Evolutionary conservation across 2,113 vertebrate genomes (phyloP).

Genomic region (Plectropomus leopardus): DNA sequence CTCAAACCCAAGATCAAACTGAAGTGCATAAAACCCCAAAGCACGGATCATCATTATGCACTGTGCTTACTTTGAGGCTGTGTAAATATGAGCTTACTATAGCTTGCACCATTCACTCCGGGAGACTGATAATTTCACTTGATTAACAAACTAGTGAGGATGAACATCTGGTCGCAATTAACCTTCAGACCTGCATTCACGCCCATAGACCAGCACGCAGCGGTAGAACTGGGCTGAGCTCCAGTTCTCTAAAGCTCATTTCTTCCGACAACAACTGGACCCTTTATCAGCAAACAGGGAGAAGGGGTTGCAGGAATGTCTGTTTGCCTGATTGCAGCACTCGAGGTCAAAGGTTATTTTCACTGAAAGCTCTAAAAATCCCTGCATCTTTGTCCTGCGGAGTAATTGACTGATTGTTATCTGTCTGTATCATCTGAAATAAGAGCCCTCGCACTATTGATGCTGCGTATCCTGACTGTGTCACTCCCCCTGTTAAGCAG

Average conservation of each 20-base stretch:
- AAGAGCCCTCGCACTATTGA: conserved; percentile 15
- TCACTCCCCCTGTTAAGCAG: neutral
- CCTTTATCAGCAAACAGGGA: conserved; percentile 23
- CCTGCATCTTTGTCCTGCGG: conserved; percentile 26
- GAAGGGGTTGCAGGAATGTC: conserved; percentile 23
- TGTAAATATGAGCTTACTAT: conserved; percentile 31
- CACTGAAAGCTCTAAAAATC: conserved; percentile 21
- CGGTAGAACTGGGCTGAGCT: conserved; percentile 62
- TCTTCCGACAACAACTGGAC: conserved; percentile 30
- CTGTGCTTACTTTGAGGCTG: conserved; percentile 3
- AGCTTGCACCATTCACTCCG: conserved; percentile 29
- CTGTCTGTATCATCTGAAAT: conserved; percentile 31
- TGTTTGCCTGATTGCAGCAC: conserved; percentile 34
- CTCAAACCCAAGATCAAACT: conserved; percentile 4
- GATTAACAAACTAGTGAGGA: conserved; percentile 77
- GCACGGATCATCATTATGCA: conserved; percentile 6
- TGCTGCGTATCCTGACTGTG: neutral
- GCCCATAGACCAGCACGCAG: conserved; percentile 64
- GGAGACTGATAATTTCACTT: conserved; percentile 66
- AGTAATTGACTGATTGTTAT: conserved; percentile 39
- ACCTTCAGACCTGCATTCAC: conserved; percentile 74
- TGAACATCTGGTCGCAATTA: conserved; percentile 81
- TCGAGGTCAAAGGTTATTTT: conserved; percentile 33
- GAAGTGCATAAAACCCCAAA: neutral
- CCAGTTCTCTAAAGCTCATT: conserved; percentile 57